phyloP scores from a whole-genome alignment of 1,140 invertebrate genomes.

The Nephila pilipes region DNA sequence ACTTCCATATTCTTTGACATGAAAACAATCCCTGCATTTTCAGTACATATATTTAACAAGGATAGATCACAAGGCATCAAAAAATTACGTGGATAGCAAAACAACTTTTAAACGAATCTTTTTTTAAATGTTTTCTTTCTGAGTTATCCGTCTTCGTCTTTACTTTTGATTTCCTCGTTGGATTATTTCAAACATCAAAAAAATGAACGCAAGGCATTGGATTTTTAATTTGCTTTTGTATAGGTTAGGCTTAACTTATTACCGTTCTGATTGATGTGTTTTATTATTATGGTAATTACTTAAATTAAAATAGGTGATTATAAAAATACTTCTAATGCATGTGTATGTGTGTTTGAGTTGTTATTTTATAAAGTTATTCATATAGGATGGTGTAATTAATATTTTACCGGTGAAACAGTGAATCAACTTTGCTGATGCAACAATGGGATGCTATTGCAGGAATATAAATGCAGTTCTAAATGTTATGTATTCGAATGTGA shows the following conservation, averaged over 20 bases:
- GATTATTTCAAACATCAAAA: not conserved
- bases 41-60: not conserved
- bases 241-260: not conserved
- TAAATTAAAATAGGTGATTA: not conserved
- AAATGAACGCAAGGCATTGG: not conserved
- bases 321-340: not conserved
- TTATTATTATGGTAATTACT: constrained; percentile 13
- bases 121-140: not conserved
- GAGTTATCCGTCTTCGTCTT: not conserved
- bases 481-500: not conserved
- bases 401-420: not conserved
- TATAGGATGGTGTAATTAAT: not conserved
- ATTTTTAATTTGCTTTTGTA: constrained; percentile 12
- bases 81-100: not conserved
- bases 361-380: not conserved
- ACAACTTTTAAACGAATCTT: not conserved
- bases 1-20: constrained; percentile 25
- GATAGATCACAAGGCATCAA: not conserved
- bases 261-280: not conserved
- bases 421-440: no score
- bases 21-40: not conserved
- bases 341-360: not conserved
- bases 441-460: no score
- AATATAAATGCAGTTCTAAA: no score
- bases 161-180: not conserved